Evolutionary conservation across 2,888 invertebrate genomes (phyloP), one percentile per base, ranked within the genome.

Genomic region (Pollenia amentaria): DNA sequence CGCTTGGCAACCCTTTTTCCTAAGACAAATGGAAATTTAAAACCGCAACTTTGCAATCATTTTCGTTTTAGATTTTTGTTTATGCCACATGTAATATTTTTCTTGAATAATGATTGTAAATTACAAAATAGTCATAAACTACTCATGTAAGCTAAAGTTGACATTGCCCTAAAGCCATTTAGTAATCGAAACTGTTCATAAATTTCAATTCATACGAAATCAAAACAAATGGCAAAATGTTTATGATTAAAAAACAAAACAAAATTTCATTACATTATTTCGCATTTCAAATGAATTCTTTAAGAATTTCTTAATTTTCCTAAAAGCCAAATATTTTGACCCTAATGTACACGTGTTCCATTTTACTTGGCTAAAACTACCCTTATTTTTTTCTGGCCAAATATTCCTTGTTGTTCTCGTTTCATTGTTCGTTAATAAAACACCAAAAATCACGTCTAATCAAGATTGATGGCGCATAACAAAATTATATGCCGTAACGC

Each of bases 391-490:
- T 16, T 72, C 67, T 60, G n/a, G 46, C 57, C 69, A 60, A 67
- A 60, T 46, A 21, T 62, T 67, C 60, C 51, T 72, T 69, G 21
- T 69, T 67, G 42, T 57, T 51, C 11, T 44, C 57, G n/a, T 73
- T 55, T 55, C 51, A 29, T 53, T 65, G 48, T 77, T 60, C 62
- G 7, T 55, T 76, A 84, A 84, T 84, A 76, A 87, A 84, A 84
- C 57, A 87, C 84, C 90, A 89, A 90, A 93, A 93, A 93, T 93
- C 93, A 92, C 91, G 89, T 91, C 91, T 93, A 93, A 93, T 93
- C 92, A 93, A 93, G 93, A 93, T 93, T 93, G 93, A 93, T 93
- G 91, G 92, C 89, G 90, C 91, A 92, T 91, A 92, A 92, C 93
- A 90, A 90, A 91, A 90, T 91, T 91, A 90, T 88, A 64, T 69